phyloP scores from a whole-genome alignment of 2,113 vertebrate species.

The Calidris pugnax region DNA sequence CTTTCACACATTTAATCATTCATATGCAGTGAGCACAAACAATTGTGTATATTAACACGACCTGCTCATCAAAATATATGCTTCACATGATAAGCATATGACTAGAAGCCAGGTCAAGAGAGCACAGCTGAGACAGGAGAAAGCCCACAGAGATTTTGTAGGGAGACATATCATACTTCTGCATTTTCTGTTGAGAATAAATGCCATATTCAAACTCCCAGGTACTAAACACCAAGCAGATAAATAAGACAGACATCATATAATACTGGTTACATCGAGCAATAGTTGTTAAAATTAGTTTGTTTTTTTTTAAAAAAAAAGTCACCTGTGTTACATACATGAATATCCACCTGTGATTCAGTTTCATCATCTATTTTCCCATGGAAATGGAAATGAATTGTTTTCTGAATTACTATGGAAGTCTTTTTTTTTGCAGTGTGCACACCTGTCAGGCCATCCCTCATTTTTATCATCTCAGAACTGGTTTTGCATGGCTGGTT shows the following conservation, averaged over 20 bases:
- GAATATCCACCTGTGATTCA: not conserved
- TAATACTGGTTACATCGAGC: not conserved
- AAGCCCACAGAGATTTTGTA: not conserved
- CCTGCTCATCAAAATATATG: not conserved
- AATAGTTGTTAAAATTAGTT: not conserved
- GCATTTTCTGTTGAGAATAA: not conserved
- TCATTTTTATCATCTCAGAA: slow-evolving; percentile 22
- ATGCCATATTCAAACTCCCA: not conserved
- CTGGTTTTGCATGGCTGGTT: slow-evolving; percentile 23
- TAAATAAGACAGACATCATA: not conserved
- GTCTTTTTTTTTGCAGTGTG: not conserved
- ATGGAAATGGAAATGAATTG: not conserved
- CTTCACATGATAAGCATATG: not conserved
- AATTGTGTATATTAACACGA: not conserved
- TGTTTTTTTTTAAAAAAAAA: not conserved
- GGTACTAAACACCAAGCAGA: not conserved
- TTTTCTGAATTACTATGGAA: slow-evolving; percentile 5
- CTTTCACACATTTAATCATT: not conserved
- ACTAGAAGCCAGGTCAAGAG: not conserved
- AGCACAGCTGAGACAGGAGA: not conserved
- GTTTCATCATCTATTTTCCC: not conserved
- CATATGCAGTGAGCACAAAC: not conserved
- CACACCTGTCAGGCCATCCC: not conserved
- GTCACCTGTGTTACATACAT: not conserved
- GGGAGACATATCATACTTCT: not conserved